Conservation (phyloP, 2,113 vertebrate genomes). For the Semnornis frantzii region DNA sequence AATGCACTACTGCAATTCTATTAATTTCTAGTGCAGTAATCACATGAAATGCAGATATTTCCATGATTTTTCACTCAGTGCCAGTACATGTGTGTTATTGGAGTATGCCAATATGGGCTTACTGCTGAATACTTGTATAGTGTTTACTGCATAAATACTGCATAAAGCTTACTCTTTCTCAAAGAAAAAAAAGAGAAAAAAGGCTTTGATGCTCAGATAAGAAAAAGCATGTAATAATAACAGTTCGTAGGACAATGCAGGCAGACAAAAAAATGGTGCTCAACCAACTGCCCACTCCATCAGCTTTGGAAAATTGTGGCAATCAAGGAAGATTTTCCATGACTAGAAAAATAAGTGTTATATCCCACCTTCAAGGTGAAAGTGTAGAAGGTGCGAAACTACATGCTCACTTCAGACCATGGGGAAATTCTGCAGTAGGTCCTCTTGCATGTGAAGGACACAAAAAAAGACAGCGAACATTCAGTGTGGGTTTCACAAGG, state of each 20-base stretch:
- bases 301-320: background rate
- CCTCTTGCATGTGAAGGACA: background rate
- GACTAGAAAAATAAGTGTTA: background rate
- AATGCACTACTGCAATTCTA: background rate
- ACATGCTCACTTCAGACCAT: background rate
- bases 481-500: background rate
- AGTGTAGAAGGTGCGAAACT: background rate
- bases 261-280: background rate
- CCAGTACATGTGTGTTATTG: background rate
- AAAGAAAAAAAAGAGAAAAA: background rate
- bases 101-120: background rate
- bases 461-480: background rate
- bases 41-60: background rate
- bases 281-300: background rate
- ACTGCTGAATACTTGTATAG: background rate
- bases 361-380: background rate
- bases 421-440: background rate
- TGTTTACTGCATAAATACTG: no score
- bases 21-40: background rate
- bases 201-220: background rate
- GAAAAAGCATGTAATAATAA: background rate
- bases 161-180: background rate
- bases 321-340: background rate
- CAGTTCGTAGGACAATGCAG: background rate
- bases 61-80: background rate